These are phyloP conservation scores for Teleogryllus occipitalis DNA, from an alignment of 1,140 invertebrate genomes.

Conservation along the genomic window DNA sequence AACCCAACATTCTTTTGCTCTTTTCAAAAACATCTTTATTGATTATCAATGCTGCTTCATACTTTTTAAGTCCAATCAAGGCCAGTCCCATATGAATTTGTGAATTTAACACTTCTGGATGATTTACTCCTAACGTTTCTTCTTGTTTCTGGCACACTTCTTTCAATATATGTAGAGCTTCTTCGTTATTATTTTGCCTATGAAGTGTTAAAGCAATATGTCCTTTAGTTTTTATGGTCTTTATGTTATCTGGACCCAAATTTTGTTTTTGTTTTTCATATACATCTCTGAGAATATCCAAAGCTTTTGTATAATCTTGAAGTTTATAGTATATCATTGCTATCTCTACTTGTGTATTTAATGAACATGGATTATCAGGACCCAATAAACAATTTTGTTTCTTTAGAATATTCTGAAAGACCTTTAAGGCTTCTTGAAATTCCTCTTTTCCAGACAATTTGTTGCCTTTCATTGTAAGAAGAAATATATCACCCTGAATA, in stretches of 20 bases:
- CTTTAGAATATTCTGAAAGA: background rate
- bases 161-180: slow-evolving; percentile 25
- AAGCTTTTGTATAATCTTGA: slow-evolving; percentile 22
- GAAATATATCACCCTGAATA: background rate
- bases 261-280: slow-evolving; percentile 18
- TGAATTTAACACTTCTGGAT: slow-evolving; percentile 27
- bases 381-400: slow-evolving; percentile 2
- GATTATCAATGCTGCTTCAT: slow-evolving; percentile 29
- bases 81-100: slow-evolving; percentile 26
- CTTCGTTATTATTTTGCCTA: slow-evolving; percentile 18
- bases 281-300: slow-evolving; percentile 18
- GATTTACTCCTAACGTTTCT: slow-evolving; percentile 24
- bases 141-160: slow-evolving; percentile 24
- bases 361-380: slow-evolving; percentile 14
- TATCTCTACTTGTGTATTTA: slow-evolving; percentile 13
- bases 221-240: slow-evolving; percentile 21
- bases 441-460: background rate
- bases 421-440: background rate
- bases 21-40: slow-evolving; percentile 26
- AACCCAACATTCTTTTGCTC: slow-evolving; percentile 27
- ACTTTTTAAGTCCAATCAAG: slow-evolving; percentile 24
- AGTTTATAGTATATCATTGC: slow-evolving; percentile 7
- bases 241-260: slow-evolving; percentile 21
- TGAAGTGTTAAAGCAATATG: slow-evolving; percentile 14
- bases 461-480: background rate